phyloP scores from a whole-genome alignment of 2,888 invertebrate species.

The Prenolepis imparis region DNA sequence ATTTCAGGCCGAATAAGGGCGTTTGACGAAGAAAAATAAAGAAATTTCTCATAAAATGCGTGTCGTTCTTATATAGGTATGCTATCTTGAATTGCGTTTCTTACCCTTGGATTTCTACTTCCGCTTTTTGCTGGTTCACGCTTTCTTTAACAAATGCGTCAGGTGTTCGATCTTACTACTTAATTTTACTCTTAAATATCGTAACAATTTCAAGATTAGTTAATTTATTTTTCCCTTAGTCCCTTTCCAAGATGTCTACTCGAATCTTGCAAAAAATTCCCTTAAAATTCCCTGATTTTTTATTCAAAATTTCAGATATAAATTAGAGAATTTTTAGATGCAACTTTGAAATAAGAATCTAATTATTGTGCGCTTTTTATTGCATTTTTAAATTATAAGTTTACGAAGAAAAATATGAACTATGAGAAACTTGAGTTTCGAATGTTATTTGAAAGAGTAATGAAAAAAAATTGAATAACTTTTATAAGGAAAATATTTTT shows the following conservation, averaged over 20 bases:
- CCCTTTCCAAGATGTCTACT: background rate
- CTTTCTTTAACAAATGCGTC: background rate
- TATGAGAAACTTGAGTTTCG: background rate
- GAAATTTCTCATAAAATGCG: background rate
- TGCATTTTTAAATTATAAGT: background rate
- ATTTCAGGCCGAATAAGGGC: background rate
- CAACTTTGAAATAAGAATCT: too few species aligned
- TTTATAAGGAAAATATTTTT: background rate
- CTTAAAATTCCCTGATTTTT: background rate
- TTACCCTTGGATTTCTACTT: slow-evolving; percentile 28
- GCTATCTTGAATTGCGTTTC: background rate
- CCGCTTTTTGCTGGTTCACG: background rate
- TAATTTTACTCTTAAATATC: background rate
- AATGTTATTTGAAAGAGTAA: background rate
- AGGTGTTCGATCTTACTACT: background rate
- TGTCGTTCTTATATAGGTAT: background rate
- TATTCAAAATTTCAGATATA: background rate
- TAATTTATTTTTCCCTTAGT: background rate
- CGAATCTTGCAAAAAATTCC: background rate
- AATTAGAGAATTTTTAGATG: background rate
- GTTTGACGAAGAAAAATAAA: background rate
- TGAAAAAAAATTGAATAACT: background rate
- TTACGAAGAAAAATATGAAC: too few species aligned
- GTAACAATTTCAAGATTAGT: background rate
- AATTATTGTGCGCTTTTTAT: background rate